These are phyloP conservation scores for Sardina pilchardus DNA, from an alignment of 2,113 vertebrate species.

Conservation along the genomic window DNA sequence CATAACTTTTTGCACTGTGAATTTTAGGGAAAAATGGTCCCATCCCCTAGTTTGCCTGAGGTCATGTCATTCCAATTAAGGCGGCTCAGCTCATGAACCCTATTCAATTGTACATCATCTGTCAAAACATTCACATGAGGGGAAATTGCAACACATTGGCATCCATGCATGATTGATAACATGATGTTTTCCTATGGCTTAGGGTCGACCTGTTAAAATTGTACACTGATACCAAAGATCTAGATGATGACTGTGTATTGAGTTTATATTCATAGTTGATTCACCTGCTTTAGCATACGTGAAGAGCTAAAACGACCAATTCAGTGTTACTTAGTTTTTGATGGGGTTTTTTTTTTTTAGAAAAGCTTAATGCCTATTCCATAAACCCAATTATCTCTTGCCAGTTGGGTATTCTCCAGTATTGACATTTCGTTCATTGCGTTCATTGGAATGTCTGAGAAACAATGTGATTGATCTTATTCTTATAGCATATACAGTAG, in stretches of 20 bases:
- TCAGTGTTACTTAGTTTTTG: not conserved
- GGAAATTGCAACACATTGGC: not conserved
- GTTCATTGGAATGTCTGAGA: constrained; percentile 35
- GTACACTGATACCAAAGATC: not conserved
- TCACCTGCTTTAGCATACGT: not conserved
- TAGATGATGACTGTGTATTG: not conserved
- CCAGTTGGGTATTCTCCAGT: constrained; percentile 30
- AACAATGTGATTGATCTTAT: constrained; percentile 9
- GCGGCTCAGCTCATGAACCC: not conserved
- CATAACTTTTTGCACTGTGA: not conserved
- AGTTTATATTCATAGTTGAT: not conserved
- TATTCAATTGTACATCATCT: not conserved
- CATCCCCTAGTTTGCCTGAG: not conserved
- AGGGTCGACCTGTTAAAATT: not conserved
- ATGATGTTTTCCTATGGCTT: not conserved
- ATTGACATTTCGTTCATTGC: constrained; percentile 35
- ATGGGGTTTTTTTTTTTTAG: not conserved
- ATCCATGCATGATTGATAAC: not conserved
- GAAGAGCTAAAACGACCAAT: not conserved
- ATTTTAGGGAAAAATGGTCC: not conserved
- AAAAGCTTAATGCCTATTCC: not conserved
- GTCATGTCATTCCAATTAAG: constrained; percentile 8
- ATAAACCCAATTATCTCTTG: not conserved
- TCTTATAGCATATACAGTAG: too few species aligned
- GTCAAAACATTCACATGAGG: not conserved